Conservation (phyloP, 2,797 vertebrate genomes). For the Sebastes nivosus region DNA sequence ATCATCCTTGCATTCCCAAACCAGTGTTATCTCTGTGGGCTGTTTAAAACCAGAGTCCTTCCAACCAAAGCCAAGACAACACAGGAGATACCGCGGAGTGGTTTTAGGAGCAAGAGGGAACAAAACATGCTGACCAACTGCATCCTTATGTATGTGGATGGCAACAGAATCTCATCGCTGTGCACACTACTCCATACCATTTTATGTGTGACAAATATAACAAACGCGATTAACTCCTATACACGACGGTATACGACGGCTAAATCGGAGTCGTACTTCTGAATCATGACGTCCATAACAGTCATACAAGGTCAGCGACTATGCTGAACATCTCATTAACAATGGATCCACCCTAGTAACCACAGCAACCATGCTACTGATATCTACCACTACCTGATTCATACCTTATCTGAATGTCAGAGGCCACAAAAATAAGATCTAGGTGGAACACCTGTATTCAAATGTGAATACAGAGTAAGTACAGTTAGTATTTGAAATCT, state of each 20-base stretch:
- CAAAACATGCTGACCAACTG: neutral
- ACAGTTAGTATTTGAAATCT: neutral
- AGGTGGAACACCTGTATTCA: neutral
- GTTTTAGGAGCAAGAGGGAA: constrained; percentile 6
- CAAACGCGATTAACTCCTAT: neutral
- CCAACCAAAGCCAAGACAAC: constrained; percentile 6
- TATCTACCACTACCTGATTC: neutral
- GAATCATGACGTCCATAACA: constrained; percentile 3
- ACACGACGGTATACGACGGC: neutral
- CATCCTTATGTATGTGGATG: neutral
- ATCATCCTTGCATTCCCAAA: neutral
- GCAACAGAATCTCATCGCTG: neutral
- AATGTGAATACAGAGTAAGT: neutral
- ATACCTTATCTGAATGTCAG: neutral
- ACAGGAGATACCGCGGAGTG: constrained; percentile 21
- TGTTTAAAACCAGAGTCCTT: constrained; percentile 13
- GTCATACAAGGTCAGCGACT: constrained; percentile 4
- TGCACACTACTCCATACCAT: neutral
- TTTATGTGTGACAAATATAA: neutral
- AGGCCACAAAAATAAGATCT: neutral
- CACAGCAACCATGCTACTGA: neutral
- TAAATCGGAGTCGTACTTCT: neutral
- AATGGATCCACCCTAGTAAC: constrained; percentile 3
- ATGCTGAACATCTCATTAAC: constrained; percentile 1
- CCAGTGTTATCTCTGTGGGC: constrained; percentile 12